Evolutionary conservation across 2,888 invertebrate genomes (phyloP), one percentile per base, ranked within the genome.

Genomic region (Tholera decimalis): DNA sequence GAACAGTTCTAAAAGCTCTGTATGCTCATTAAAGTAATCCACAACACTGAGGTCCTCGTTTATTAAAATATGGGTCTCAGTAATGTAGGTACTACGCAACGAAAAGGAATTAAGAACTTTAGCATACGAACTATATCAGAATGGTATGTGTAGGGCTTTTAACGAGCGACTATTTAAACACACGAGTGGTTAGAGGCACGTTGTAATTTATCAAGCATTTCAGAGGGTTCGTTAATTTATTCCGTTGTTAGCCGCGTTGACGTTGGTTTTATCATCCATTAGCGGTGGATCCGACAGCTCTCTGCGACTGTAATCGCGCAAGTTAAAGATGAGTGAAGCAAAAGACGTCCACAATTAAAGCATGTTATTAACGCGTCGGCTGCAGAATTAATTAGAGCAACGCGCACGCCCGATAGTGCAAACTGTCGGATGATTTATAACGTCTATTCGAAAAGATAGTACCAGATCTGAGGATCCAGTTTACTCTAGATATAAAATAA

Each of bases 261-360:
- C 87, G 89, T 89, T 84, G 89, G 88, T 90, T 90, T 89, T 89
- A 90, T 89, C 88, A 87, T 88, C 88, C 89, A 89, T 90, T 91
- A 89, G 85, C 82, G 85, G 83, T 79, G 81, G 80, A 80, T 80
- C 75, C 66, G 77, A 80, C 76, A 58, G 70, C 68, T 62, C 77
- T 77, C 68, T 60, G 65, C 69, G 37, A 65, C 51, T 70, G 80
- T 87, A 88, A 88, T 88, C 81, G 76, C 81, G 73, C 73, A 77
- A 85, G 84, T 85, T 86, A 84, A 85, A 86, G 87, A 88, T 80
- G 85, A 85, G 83, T 80, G 74, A 76, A 82, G 71, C 79, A 84
- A 84, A 88, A 87, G 83, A 85, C 82, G 83, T 81, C 82, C 79
- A 84, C 84, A 86, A 87, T 88, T 87, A 88, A 83, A 87, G 73